Conservation (phyloP, 2,113 vertebrate genomes). For the Meles meles region DNA sequence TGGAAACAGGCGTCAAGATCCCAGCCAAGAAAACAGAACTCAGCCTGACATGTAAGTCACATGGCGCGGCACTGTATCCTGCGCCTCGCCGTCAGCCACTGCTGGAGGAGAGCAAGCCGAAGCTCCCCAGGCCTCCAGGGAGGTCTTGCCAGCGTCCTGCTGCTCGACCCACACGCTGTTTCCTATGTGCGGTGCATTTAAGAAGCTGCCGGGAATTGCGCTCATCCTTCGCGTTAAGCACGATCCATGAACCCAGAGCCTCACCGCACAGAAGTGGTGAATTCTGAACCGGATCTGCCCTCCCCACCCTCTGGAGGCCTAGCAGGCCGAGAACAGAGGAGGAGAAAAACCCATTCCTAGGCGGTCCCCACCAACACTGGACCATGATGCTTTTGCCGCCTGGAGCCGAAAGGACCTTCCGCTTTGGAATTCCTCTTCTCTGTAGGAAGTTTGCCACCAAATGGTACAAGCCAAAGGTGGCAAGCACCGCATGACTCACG, state of each 20-base stretch:
- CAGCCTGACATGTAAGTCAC: neutral
- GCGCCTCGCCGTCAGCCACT: neutral
- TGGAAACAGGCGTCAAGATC: slow-evolving; percentile 34
- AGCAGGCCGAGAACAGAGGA: neutral
- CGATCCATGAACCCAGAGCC: neutral
- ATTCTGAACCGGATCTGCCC: neutral
- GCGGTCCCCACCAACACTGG: neutral
- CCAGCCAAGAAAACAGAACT: slow-evolving; percentile 35
- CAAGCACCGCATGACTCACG: slow-evolving; percentile 16
- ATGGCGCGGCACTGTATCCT: neutral
- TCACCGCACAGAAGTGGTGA: neutral
- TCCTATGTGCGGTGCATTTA: neutral
- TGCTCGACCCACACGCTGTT: neutral
- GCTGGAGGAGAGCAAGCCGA: too few species aligned
- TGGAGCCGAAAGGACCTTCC: neutral
- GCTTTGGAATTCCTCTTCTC: slow-evolving; percentile 3
- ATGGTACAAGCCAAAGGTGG: slow-evolving; percentile 32
- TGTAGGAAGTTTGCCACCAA: slow-evolving; percentile 32
- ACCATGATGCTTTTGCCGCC: neutral
- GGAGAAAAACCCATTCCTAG: neutral
- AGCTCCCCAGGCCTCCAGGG: neutral
- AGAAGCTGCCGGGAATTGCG: neutral
- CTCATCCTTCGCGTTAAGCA: neutral
- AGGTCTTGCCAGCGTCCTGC: neutral
- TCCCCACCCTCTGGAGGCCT: neutral